Evolutionary conservation across 37 sponge, comb jelly and placozoan species (phyloP), one percentile per base, ranked within the genome.

Genomic region (Corticium candelabrum): DNA sequence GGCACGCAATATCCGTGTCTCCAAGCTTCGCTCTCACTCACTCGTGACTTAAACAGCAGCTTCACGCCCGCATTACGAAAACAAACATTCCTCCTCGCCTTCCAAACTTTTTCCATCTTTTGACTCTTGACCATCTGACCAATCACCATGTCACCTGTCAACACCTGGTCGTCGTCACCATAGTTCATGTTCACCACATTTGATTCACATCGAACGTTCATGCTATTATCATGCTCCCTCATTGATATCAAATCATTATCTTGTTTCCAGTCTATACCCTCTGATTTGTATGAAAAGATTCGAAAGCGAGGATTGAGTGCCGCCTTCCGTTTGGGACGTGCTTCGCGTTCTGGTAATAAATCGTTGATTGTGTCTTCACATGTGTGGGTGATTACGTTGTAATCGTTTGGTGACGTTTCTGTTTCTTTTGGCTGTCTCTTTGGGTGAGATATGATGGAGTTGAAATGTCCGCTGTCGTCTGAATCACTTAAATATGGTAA

Each of bases 221-320:
- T 50, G 15, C 15, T 50, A 11, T 11, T 27, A 50, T 21, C 15
- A 11, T 11, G 11, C 62, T 50, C 21, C 62, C 62, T 50, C 21
- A 11, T 11, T 27, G 21, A 50, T 21, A 21, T 50, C 62, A 11
- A 27, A 27, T 21, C 15, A 11, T 50, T 21, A 21, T 50, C 62
- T 11, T 21, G 15, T 11, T 50, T 21, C 15, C 21, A 11, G 62
- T 50, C 62, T 11, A 27, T 21, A 21, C 21, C 62, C 15, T 50
- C 62, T 50, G 11, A 21, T 21, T 50, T 21, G 62, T 27, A 11
- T 11, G 62, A 11, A 21, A 50, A 11, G 62, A 50, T 50, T 50
- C 62, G 62, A 50, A 50, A 50, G 62, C 62, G 62, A 50, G 62
- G 62, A 50, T 50, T 50, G 15, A 50, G 21, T 21, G 62, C 62